phyloP scores from a whole-genome alignment of 2,113 vertebrate genomes.

The Otocyon megalotis region DNA sequence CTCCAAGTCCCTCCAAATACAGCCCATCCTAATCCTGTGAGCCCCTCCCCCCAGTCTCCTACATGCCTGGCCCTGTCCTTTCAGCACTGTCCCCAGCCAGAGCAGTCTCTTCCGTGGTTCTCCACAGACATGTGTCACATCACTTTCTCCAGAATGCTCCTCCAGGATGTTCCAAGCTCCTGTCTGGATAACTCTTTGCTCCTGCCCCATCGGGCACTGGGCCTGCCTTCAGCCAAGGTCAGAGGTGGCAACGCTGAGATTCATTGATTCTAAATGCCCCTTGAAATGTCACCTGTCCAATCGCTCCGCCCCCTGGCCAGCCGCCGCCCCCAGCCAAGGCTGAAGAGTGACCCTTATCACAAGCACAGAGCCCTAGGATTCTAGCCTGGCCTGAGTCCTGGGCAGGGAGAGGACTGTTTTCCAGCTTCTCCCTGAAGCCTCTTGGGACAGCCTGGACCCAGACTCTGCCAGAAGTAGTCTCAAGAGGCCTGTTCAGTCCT shows the following conservation, averaged over 20 bases:
- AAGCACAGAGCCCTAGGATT: neutral
- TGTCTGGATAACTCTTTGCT: neutral
- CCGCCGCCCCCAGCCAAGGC: neutral
- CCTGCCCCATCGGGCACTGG: accelerated
- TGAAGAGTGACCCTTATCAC: neutral
- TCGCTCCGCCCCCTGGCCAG: accelerated
- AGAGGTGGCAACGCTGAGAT: accelerated
- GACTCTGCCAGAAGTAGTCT: neutral
- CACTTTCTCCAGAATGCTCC: neutral
- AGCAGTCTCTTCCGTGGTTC: neutral
- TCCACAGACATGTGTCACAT: neutral
- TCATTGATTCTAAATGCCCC: neutral
- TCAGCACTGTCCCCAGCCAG: neutral
- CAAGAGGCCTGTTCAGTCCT: too few species aligned
- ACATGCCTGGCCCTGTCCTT: neutral
- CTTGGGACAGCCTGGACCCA: neutral
- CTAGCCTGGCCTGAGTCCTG: neutral
- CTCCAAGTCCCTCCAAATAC: neutral
- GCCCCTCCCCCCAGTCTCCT: neutral
- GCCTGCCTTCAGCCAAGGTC: neutral
- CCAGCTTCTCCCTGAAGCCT: neutral
- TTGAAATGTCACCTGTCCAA: neutral
- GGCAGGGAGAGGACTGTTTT: neutral
- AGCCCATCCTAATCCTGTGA: accelerated
- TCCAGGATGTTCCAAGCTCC: accelerated